Percentiles rank a stretch among this genome's conserved stretches.
These are phyloP conservation scores for Dromococcyx pavoninus DNA, from an alignment of 2,797 vertebrate genomes.

Conservation along the genomic window DNA sequence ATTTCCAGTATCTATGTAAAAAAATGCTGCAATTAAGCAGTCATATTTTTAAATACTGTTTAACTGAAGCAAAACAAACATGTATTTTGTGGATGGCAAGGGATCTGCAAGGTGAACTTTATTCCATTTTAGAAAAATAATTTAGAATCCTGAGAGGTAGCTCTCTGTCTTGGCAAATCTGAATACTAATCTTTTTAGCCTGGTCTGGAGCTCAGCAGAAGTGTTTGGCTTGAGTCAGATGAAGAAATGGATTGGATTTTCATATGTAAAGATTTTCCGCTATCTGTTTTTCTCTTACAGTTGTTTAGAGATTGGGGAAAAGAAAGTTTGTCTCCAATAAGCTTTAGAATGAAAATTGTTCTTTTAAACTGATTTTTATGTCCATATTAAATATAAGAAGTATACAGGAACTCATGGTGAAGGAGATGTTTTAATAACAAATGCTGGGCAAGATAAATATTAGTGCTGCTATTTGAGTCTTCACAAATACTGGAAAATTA, in stretches of 20 bases:
- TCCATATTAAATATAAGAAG: neutral
- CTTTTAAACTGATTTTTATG: neutral
- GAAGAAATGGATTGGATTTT: constrained; percentile 14
- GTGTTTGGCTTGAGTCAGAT: neutral
- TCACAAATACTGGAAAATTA: constrained; percentile 3
- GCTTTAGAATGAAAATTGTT: neutral
- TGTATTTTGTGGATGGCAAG: neutral
- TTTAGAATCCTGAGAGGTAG: neutral
- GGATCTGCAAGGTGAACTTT: neutral
- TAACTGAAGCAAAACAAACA: neutral
- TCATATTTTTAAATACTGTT: neutral
- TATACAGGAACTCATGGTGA: neutral
- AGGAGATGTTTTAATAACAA: constrained; percentile 36
- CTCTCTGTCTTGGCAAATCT: neutral
- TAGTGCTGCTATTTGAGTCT: constrained; percentile 17
- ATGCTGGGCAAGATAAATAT: constrained; percentile 29
- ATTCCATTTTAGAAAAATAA: neutral
- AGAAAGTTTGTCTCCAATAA: neutral
- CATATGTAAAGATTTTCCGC: neutral
- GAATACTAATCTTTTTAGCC: neutral
- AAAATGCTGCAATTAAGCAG: neutral
- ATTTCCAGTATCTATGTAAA: neutral
- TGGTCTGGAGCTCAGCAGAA: neutral
- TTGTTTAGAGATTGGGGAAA: neutral
- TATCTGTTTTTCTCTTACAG: neutral